Evolutionary conservation across 2,888 invertebrate genomes (phyloP).

Genomic region (Allygus modestus): DNA sequence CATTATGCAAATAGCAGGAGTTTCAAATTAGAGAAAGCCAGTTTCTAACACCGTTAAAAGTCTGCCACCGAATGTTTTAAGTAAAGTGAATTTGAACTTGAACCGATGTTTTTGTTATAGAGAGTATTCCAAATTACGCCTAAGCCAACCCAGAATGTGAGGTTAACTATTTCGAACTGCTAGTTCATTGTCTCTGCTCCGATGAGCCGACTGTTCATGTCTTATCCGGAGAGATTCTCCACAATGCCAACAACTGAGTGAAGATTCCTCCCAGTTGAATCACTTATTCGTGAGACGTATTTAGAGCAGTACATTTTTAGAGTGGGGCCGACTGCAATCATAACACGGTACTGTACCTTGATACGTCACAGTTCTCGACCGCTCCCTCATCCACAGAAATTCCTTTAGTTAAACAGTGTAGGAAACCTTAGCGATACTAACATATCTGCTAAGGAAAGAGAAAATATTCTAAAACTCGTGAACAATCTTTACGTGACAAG

Average conservation of each 20-base stretch:
- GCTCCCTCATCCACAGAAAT: not conserved
- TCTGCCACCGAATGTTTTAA: too few species aligned
- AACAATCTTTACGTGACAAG: too few species aligned
- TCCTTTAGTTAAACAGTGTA: too few species aligned
- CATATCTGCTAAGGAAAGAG: too few species aligned
- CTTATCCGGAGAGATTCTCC: not conserved
- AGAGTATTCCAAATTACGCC: not conserved
- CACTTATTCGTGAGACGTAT: constrained; percentile 13
- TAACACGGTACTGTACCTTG: not conserved
- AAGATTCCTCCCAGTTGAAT: constrained; percentile 9
- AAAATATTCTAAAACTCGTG: too few species aligned
- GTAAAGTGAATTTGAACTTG: not conserved
- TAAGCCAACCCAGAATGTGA: not conserved
- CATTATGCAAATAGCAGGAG: too few species aligned
- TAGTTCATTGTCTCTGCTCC: not conserved
- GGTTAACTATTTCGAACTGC: not conserved
- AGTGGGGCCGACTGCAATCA: not conserved
- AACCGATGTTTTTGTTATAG: not conserved
- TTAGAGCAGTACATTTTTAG: constrained; percentile 2
- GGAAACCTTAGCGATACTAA: too few species aligned
- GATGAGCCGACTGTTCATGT: too few species aligned
- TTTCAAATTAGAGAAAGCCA: too few species aligned
- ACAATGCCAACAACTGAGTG: not conserved
- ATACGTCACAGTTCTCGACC: not conserved
- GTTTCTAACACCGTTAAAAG: too few species aligned